Conservation (phyloP, 2,888 invertebrate genomes). For the Drosophila phalerata region DNA sequence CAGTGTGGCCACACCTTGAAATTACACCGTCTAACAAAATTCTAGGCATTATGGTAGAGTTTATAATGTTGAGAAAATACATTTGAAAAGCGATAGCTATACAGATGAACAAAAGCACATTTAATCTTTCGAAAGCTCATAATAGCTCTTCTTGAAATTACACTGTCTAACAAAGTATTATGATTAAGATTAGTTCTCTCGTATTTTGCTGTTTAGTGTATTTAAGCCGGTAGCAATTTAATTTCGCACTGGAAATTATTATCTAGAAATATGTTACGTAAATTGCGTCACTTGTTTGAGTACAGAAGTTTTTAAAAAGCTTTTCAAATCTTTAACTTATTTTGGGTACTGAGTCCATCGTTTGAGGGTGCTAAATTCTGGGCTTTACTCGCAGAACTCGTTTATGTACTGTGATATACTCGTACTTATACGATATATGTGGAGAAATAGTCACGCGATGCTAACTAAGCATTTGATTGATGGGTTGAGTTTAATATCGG, state of each 20-base stretch:
- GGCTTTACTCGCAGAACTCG: constrained; percentile 1
- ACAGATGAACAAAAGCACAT: no score
- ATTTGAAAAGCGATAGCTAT: no score
- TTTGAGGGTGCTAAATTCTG: constrained; percentile 47
- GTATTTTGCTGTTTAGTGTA: neutral
- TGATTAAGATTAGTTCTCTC: neutral
- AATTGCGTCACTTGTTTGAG: constrained; percentile 14
- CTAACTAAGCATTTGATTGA: constrained; percentile 73
- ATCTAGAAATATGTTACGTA: constrained; percentile 1
- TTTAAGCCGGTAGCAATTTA: neutral
- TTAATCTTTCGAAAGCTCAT: no score
- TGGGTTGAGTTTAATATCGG: constrained; percentile 37
- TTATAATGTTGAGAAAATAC: no score
- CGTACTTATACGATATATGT: neutral
- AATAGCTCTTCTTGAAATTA: no score
- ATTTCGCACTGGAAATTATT: constrained; percentile 1
- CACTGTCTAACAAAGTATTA: no score
- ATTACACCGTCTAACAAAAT: constrained; percentile 8
- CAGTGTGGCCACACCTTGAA: constrained; percentile 48
- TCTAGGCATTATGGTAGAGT: no score
- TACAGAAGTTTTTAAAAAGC: neutral
- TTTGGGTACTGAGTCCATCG: constrained; percentile 5
- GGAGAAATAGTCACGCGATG: constrained; percentile 66
- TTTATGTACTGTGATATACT: neutral
- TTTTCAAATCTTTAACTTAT: constrained; percentile 9